These are phyloP conservation scores for Alsophila aescularia DNA, from an alignment of 2,888 invertebrate genomes.

Conservation along the genomic window DNA sequence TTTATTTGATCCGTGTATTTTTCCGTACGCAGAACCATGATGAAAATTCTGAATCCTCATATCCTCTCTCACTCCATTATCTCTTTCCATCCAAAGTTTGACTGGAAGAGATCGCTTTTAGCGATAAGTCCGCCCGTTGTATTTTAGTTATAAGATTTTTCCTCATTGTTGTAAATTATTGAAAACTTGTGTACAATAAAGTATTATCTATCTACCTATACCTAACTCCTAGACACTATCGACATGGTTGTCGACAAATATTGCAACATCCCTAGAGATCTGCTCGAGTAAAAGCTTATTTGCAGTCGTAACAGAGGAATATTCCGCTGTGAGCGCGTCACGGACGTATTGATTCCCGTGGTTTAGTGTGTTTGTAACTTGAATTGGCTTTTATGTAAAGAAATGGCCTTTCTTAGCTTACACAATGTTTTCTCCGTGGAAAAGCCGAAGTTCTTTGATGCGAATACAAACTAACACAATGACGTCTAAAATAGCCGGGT, in stretches of 20 bases:
- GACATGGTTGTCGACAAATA: constrained; percentile 9
- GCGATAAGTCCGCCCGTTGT: too few species aligned
- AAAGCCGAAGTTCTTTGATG: neutral
- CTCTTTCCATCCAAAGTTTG: too few species aligned
- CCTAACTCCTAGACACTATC: neutral
- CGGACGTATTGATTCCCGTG: constrained; percentile 12
- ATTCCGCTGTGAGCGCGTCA: constrained; percentile 8
- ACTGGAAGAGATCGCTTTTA: too few species aligned
- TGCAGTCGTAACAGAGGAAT: constrained; percentile 22
- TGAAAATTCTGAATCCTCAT: too few species aligned
- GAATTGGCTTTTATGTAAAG: constrained; percentile 10
- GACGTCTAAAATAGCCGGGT: neutral
- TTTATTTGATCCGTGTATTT: too few species aligned
- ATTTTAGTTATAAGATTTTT: too few species aligned
- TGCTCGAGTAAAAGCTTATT: constrained; percentile 25
- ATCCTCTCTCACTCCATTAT: too few species aligned
- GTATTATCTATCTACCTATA: too few species aligned
- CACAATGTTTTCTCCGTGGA: neutral
- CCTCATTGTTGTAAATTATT: too few species aligned
- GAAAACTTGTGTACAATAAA: too few species aligned
- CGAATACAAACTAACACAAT: too few species aligned
- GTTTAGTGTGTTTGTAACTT: constrained; percentile 5
- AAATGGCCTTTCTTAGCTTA: neutral
- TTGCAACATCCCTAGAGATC: constrained; percentile 19
- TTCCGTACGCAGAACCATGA: too few species aligned